Percentiles rank a stretch among this genome's conserved stretches.
Conservation (phyloP, 2,888 invertebrate genomes). For the Apodemia zela region DNA sequence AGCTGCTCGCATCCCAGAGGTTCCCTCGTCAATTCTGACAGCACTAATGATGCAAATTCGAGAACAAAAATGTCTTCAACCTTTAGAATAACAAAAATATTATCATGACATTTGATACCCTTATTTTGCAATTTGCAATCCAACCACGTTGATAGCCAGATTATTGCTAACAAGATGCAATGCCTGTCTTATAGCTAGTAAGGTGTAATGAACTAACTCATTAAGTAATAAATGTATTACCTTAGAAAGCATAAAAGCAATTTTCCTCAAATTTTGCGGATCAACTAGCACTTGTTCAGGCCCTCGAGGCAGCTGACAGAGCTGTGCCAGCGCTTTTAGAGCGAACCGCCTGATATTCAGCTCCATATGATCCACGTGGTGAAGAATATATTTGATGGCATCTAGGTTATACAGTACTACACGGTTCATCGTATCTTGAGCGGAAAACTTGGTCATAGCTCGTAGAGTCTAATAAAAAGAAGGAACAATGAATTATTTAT, state of each 20-base stretch:
- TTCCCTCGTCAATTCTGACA: slow-evolving; percentile 73
- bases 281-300: slow-evolving; percentile 64
- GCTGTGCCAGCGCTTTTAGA: slow-evolving; percentile 72
- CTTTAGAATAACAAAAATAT: slow-evolving; percentile 36
- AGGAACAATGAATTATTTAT: not conserved
- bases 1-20: slow-evolving; percentile 69
- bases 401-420: slow-evolving; percentile 50
- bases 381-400: slow-evolving; percentile 57
- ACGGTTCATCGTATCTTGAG: slow-evolving; percentile 62
- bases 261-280: slow-evolving; percentile 57
- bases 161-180: no score
- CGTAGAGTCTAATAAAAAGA: slow-evolving; percentile 60
- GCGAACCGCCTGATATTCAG: slow-evolving; percentile 71
- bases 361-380: slow-evolving; percentile 59
- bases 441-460: slow-evolving; percentile 67
- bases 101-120: not conserved
- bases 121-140: no score
- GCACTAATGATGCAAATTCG: slow-evolving; percentile 74
- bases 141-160: no score
- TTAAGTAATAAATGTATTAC: slow-evolving; percentile 17
- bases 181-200: no score
- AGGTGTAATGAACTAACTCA: no score
- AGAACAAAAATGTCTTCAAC: slow-evolving; percentile 73
- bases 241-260: slow-evolving; percentile 58
- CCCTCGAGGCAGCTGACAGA: slow-evolving; percentile 67